Evolutionary conservation across 2,113 vertebrate species (phyloP).

Genomic region (Gymnogyps californianus): DNA sequence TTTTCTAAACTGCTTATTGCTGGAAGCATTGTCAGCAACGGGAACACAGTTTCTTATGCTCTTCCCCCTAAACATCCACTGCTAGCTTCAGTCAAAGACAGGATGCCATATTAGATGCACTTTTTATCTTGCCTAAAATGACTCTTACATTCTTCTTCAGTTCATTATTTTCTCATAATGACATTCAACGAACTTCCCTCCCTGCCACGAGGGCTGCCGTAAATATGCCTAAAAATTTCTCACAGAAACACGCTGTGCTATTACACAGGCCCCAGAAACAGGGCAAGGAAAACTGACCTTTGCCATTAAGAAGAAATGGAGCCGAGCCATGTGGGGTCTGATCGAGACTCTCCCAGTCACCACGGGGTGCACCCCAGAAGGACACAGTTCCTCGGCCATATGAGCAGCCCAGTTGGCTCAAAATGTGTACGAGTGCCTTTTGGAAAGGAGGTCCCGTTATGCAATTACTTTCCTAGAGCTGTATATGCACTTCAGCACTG

Average conservation of each 20-base stretch:
- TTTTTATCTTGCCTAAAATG: neutral
- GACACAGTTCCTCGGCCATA: rapidly evolving
- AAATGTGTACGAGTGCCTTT: neutral
- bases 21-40: neutral
- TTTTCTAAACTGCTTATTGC: neutral
- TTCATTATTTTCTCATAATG: neutral
- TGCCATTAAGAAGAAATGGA: neutral
- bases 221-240: neutral
- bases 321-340: neutral
- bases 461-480: neutral
- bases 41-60: neutral
- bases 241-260: rapidly evolving
- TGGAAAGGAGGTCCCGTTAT: neutral
- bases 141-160: neutral
- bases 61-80: neutral
- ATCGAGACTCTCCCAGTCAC: rapidly evolving
- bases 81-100: neutral
- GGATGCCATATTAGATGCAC: neutral
- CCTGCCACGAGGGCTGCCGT: neutral
- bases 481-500: neutral
- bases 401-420: neutral
- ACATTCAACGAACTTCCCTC: neutral
- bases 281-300: neutral
- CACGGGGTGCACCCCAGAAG: neutral
- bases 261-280: neutral